Evolutionary conservation across 2,113 vertebrate species (phyloP).

Genomic region (Spea bombifrons): DNA sequence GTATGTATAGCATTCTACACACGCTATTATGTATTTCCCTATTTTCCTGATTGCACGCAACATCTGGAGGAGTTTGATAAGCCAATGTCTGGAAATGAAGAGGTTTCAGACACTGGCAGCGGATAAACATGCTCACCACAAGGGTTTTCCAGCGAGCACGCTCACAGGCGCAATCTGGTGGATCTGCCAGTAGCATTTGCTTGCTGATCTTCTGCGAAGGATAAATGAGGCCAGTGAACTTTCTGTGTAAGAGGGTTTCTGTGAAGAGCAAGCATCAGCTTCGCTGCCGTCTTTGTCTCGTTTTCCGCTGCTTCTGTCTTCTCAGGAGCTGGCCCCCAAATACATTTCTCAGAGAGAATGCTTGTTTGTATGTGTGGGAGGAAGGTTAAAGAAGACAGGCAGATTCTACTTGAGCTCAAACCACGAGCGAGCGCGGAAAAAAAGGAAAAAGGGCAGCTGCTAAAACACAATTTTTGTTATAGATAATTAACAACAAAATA

Average conservation of each 20-base stretch:
- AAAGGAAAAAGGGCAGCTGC: not conserved
- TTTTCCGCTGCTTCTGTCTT: slow-evolving; percentile 15
- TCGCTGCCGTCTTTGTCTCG: slow-evolving; percentile 15
- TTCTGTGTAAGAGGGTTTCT: slow-evolving; percentile 23
- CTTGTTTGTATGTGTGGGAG: slow-evolving; percentile 37
- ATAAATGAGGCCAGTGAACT: slow-evolving; percentile 36
- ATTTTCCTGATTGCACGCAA: not conserved
- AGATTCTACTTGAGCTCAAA: not conserved
- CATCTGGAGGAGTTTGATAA: not conserved
- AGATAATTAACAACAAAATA: slow-evolving; percentile 14
- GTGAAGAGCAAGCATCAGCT: slow-evolving; percentile 14
- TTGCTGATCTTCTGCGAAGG: slow-evolving; percentile 27
- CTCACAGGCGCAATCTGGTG: slow-evolving; percentile 38
- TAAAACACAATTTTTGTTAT: slow-evolving; percentile 8
- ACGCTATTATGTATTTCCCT: too few species aligned
- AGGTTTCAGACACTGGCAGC: slow-evolving; percentile 18
- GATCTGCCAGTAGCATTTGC: slow-evolving; percentile 23
- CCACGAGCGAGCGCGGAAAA: not conserved
- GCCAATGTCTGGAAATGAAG: slow-evolving; percentile 28
- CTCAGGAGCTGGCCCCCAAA: slow-evolving; percentile 23
- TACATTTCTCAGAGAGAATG: slow-evolving; percentile 21
- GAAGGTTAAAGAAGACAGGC: slow-evolving; percentile 26
- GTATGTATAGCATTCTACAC: too few species aligned
- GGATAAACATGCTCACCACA: slow-evolving; percentile 37
- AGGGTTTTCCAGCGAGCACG: slow-evolving; percentile 34